Evolutionary conservation across 2,113 vertebrate species (phyloP), one percentile per base, ranked within the genome.

Genomic region (Chloroceryle aenea): DNA sequence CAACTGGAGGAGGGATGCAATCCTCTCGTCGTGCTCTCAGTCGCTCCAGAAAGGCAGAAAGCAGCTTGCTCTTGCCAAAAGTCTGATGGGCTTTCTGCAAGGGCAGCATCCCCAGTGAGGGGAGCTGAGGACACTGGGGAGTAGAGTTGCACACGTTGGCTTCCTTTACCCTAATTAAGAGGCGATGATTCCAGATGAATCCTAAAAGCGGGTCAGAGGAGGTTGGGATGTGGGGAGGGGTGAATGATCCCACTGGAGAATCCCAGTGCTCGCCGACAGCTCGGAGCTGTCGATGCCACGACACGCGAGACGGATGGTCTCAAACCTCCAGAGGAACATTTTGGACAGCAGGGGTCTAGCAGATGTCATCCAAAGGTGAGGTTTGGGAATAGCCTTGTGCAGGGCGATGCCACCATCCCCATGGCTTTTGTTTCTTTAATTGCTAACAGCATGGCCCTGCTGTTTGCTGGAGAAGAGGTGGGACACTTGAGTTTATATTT

Each of bases 341-440:
- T 64, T 72, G 90, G 86, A 45, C 55, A 50, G 80, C 5, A 12
- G 89, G 95, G 73, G 61, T 89, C 66, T 90, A 16, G 74, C 53
- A 89, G 92, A 95, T 95, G 91, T 94, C 92, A 83, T 66, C 87
- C 69, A 30, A 32, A 47, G 86, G 55, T 10, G 36, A 72, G 75
- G 55, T 75, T 66, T 87, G 95, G 93, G 81, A 89, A 85, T 67
- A 71, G 64, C 75, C 90, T 73, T 45, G 84, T 74, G 67, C 80
- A 45, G 91, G 79, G 74, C 22, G 71, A 71, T 71, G 74, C 86
- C 90, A 85, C 63, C 86, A 73, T 78, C 90, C 77, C 43, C 19
- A 4, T 45, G n/a, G 86, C 83, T 96, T 96, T 92, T 79, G 82
- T 95, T 84, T 68, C 85, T 81, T 63, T 95, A 94, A 92, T 92